Conservation (phyloP, 2,797 vertebrate genomes). For the Amblyopsis hoosieri region DNA sequence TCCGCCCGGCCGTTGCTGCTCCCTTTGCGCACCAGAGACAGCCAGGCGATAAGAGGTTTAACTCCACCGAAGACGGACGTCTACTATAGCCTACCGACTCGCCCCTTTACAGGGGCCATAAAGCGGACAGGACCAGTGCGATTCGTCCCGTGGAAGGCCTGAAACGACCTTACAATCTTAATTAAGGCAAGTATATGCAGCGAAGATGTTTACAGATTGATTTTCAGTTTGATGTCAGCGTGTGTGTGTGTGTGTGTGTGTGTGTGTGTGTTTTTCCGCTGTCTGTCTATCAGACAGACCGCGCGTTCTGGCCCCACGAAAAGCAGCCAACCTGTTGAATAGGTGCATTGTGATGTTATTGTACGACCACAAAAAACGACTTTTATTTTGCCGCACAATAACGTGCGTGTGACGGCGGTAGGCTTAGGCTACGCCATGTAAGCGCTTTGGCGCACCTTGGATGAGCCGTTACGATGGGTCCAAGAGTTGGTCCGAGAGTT, state of each 20-base stretch:
- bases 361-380: constrained; percentile 32
- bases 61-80: constrained; percentile 17
- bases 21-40: constrained; percentile 17
- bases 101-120: not conserved
- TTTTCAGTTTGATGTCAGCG: too few relatives aligned
- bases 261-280: too few relatives aligned
- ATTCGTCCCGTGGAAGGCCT: not conserved
- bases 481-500: constrained; percentile 5
- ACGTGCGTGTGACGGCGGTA: constrained; percentile 26
- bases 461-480: not conserved
- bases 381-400: constrained; percentile 22
- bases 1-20: constrained; percentile 23
- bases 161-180: not conserved
- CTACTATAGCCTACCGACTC: not conserved
- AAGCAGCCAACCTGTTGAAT: constrained; percentile 24
- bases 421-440: constrained; percentile 5
- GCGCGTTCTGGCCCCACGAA: not conserved
- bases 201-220: not conserved
- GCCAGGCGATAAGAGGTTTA: constrained; percentile 63
- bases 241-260: too few relatives aligned
- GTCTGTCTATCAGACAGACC: not conserved
- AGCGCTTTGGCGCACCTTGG: constrained; percentile 5
- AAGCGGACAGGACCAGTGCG: constrained; percentile 15
- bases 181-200: constrained; percentile 51
- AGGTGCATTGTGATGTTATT: constrained; percentile 25